Evolutionary conservation across 2,113 vertebrate species (phyloP).

Genomic region (Vulpes vulpes): DNA sequence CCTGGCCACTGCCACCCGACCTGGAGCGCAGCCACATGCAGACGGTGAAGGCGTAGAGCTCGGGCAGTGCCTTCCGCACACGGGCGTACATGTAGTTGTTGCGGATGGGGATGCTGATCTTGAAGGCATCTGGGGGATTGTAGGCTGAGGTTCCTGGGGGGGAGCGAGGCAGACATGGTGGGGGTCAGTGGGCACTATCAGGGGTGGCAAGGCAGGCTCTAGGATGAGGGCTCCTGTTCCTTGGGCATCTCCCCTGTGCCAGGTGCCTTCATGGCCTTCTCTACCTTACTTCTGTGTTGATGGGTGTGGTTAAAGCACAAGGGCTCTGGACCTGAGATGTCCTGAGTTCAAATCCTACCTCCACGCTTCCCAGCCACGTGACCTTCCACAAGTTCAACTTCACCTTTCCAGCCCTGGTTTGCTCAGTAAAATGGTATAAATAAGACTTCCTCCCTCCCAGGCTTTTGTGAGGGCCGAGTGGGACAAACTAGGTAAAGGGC

Average conservation of each 20-base stretch:
- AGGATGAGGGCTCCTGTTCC: not conserved
- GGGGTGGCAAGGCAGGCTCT: not conserved
- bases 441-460: not conserved
- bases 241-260: not conserved
- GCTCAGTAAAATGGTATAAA: not conserved
- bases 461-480: not conserved
- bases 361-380: not conserved
- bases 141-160: constrained; percentile 85
- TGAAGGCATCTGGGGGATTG: constrained; percentile 93
- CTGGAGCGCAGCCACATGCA: constrained; percentile 95
- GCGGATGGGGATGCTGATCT: constrained; percentile 94
- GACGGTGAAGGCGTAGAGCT: constrained; percentile 96
- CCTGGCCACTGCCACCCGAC: constrained; percentile 89
- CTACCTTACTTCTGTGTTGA: not conserved
- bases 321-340: not conserved
- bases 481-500: not conserved
- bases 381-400: not conserved
- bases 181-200: not conserved
- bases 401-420: not conserved
- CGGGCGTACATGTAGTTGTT: constrained; percentile 98
- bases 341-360: not conserved
- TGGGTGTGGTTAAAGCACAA: not conserved
- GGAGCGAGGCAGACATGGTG: not conserved
- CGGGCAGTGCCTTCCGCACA: constrained; percentile 93
- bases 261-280: not conserved